Evolutionary conservation across 2,888 invertebrate genomes (phyloP), one percentile per base, ranked within the genome.

Genomic region (Ennomos fuscantarius): DNA sequence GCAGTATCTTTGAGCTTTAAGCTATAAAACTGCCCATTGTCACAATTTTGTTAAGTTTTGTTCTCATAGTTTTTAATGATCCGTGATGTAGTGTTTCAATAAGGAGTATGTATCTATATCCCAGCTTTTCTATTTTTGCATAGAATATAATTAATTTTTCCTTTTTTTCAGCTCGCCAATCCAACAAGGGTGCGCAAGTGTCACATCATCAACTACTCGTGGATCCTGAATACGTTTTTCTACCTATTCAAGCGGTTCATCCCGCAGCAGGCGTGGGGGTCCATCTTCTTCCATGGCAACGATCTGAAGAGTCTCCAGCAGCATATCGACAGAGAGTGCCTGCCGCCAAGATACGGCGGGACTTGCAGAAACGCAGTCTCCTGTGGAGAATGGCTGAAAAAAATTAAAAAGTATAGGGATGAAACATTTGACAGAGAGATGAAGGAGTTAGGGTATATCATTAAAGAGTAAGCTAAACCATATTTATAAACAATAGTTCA

Each of bases 201-300:
- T 48, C 97, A 97, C 84, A 93, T 97, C 59, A 93, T 96, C 34
- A 95, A 96, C 82, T 96, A 96, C 81, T 95, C 96, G 13, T 96
- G 96, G 96, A 87, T 96, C 1, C 95, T 97, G 69, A 96, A 95
- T 81, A 93, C 95, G 1, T 94, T 96, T 65, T 95, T 95, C 77
- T 95, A 94, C 60, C 91, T 96, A 34, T 96, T 97, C 84, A 96
- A 96, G 72, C 95, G 95, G 5, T 93, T 97, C 63, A 89, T 97
- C 31, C 95, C 95, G 54, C 91, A 94, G 33, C 74, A 89, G 13
- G 94, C 95, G 86, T 93, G 93, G 75, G 89, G 93, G 44, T 80
- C 74, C 34, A 86, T 92, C 24, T 78, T 78, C 63, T 92, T 92
- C 70, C 91, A 92, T 58, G 89, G 91, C 8, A 70, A 60, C 58